These are phyloP conservation scores for Drosophila robusta DNA, from an alignment of 2,888 invertebrate species.

Conservation along the genomic window DNA sequence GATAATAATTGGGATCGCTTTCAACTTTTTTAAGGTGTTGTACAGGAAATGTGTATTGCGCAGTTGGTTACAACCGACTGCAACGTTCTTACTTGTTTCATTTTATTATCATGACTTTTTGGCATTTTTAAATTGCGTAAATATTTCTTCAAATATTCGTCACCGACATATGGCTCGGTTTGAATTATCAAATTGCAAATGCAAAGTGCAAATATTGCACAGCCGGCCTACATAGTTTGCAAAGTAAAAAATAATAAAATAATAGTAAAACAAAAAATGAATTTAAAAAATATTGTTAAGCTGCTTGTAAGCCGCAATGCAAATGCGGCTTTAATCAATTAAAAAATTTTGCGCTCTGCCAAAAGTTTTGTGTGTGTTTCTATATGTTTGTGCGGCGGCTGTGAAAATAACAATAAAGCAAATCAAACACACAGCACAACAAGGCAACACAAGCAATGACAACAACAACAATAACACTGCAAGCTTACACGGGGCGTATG, in stretches of 20 bases:
- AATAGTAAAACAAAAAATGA: constrained; percentile 21
- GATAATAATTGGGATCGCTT: too few relatives aligned
- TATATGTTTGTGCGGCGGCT: constrained; percentile 36
- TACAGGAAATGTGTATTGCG: too few relatives aligned
- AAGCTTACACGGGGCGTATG: constrained; percentile 61
- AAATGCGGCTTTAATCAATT: constrained; percentile 82
- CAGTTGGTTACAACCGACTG: too few relatives aligned
- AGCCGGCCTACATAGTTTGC: neutral
- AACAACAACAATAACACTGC: constrained; percentile 17
- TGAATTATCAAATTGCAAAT: constrained; percentile 62
- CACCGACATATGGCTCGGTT: constrained; percentile 33
- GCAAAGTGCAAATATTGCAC: constrained; percentile 33
- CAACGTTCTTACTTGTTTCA: neutral
- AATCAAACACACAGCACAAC: constrained; percentile 59
- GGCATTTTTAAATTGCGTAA: constrained; percentile 2
- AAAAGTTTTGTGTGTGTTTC: constrained; percentile 47
- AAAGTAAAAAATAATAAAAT: constrained; percentile 3
- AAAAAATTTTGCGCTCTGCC: constrained; percentile 70
- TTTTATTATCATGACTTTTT: constrained; percentile 3
- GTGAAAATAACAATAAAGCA: constrained; percentile 67
- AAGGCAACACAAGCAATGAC: neutral
- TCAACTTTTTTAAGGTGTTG: too few relatives aligned
- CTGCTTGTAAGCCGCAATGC: constrained; percentile 76
- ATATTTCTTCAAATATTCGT: constrained; percentile 6
- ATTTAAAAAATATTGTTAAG: constrained; percentile 63